Evolutionary conservation across 2,113 vertebrate genomes (phyloP).

Genomic region (Chionis minor): DNA sequence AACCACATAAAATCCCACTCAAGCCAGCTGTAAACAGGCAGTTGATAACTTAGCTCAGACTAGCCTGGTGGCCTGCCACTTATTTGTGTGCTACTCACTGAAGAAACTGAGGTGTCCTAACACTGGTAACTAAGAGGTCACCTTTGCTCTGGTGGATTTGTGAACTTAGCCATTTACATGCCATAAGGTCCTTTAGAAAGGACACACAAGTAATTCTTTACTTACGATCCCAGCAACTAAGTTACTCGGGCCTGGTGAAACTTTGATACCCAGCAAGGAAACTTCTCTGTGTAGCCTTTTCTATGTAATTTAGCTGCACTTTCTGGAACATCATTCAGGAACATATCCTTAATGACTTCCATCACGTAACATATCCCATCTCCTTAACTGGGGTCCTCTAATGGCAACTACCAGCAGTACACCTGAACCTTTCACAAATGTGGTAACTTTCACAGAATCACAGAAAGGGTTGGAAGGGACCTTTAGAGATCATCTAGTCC

Average conservation of each 20-base stretch:
- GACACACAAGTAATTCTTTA: background rate
- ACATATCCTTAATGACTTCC: background rate
- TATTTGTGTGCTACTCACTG: background rate
- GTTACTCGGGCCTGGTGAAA: background rate
- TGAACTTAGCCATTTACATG: background rate
- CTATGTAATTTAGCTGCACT: background rate
- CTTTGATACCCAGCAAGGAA: background rate
- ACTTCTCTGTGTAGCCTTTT: background rate
- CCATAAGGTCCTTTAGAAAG: background rate
- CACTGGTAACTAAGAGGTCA: background rate
- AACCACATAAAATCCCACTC: background rate
- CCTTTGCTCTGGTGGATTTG: background rate
- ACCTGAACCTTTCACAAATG: background rate
- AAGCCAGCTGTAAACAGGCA: background rate
- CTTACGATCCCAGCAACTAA: background rate
- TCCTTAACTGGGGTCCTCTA: background rate
- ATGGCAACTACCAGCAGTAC: background rate
- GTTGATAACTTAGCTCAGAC: background rate
- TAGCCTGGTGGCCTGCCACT: background rate
- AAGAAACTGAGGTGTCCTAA: background rate
- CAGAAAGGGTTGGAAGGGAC: too few species aligned
- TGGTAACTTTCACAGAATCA: background rate
- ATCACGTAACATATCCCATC: accelerated
- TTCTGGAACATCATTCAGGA: background rate
- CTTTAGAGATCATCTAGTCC: too few species aligned